These are phyloP conservation scores for Saccopteryx leptura DNA, from an alignment of 2,113 vertebrate genomes.

Conservation along the genomic window DNA sequence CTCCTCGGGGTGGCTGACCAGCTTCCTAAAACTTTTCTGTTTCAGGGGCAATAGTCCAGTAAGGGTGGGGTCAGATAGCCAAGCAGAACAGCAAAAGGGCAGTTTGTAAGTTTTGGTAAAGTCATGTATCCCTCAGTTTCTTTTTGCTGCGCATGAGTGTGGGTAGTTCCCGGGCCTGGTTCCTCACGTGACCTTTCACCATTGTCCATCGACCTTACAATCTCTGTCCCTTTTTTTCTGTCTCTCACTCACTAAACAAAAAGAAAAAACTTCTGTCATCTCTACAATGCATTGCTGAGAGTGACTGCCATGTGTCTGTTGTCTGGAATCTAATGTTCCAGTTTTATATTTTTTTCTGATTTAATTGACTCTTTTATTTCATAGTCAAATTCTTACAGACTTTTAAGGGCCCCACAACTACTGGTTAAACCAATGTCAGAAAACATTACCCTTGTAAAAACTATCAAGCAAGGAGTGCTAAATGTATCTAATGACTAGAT, in stretches of 20 bases:
- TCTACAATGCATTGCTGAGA: background rate
- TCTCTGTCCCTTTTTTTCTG: too few species aligned
- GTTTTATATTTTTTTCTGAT: conserved; percentile 15
- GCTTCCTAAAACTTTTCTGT: too few species aligned
- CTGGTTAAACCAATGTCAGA: background rate
- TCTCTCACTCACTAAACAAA: background rate
- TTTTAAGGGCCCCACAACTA: background rate
- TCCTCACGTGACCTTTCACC: too few species aligned
- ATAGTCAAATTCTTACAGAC: conserved; percentile 54
- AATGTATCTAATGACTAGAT: background rate
- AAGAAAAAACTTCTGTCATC: background rate
- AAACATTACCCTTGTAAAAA: background rate
- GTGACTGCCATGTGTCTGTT: background rate
- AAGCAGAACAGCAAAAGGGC: too few species aligned
- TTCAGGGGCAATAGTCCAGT: too few species aligned
- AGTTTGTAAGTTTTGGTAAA: too few species aligned
- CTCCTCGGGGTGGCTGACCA: too few species aligned
- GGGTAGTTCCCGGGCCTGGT: too few species aligned
- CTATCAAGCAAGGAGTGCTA: background rate
- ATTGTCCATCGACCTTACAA: too few species aligned
- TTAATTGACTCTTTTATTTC: conserved; percentile 66
- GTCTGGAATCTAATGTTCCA: background rate
- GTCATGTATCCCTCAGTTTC: too few species aligned
- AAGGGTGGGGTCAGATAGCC: too few species aligned
- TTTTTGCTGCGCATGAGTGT: too few species aligned